These are phyloP conservation scores for Drosophila chauvacae DNA, from an alignment of 1,140 invertebrate species.

Conservation along the genomic window DNA sequence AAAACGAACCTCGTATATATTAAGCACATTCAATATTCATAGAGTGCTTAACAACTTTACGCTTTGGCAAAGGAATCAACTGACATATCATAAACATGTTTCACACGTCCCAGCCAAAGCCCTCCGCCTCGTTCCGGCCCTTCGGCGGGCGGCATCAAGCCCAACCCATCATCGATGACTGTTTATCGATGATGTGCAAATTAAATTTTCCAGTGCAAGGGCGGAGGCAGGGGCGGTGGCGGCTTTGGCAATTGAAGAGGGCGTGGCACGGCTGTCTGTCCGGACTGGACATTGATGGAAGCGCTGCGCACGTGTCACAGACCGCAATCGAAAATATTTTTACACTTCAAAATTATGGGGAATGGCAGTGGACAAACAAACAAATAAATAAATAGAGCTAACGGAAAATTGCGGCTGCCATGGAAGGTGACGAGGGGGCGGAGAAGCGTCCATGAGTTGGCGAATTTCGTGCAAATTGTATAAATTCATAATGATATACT, in stretches of 20 bases:
- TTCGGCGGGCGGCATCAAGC: slow-evolving; percentile 1
- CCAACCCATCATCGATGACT: slow-evolving; percentile 40
- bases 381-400: slow-evolving; percentile 64
- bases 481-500: slow-evolving; percentile 43
- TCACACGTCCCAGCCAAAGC: slow-evolving; percentile 26
- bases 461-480: slow-evolving; percentile 26
- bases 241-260: slow-evolving; percentile 22
- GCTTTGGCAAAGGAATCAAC: slow-evolving; percentile 39
- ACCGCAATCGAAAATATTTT: slow-evolving; percentile 76
- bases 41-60: slow-evolving; percentile 48
- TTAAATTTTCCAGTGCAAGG: slow-evolving; percentile 65
- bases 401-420: slow-evolving; percentile 62
- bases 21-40: slow-evolving; percentile 43
- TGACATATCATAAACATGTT: slow-evolving; percentile 57
- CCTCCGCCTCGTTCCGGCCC: background rate
- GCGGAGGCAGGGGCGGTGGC: slow-evolving; percentile 1
- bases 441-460: slow-evolving; percentile 21
- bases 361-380: slow-evolving; percentile 44
- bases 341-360: slow-evolving; percentile 72
- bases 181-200: slow-evolving; percentile 80
- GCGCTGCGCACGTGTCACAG: slow-evolving; percentile 66
- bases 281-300: slow-evolving; percentile 64
- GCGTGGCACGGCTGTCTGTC: slow-evolving; percentile 23
- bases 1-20: slow-evolving; percentile 23
- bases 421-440: slow-evolving; percentile 18